Evolutionary conservation across 2,888 invertebrate species (phyloP), one percentile per base, ranked within the genome.

Genomic region (Acleris literana): DNA sequence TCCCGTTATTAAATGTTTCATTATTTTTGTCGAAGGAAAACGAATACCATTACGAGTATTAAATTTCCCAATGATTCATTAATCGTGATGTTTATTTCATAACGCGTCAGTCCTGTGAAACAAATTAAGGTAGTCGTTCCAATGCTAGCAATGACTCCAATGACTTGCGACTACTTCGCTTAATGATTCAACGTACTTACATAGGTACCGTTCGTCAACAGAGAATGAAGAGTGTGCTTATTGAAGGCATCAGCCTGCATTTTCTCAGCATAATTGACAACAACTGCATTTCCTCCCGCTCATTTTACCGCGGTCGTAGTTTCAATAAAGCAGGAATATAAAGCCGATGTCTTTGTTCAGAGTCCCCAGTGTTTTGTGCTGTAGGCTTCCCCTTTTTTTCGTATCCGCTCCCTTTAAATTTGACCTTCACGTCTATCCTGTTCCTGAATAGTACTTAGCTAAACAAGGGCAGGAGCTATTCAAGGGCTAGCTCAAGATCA

Each of bases 111-210:
- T 5, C n/a, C 20, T 20, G 43, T 13, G 11, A 11, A 3, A n/a
- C 18, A 53, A 64, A 64, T 64, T 46, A 49, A 49, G 25, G 39
- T 25, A 22, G 48, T 59, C 16, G 39, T 51, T 51, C 49, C 59
- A 51, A 6, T 51, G 43, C 22, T 43, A 52, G 43, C 43, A 60
- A 60, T 52, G 20, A 43, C 16, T 59, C 39, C 22, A 59, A 59
- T 51, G 39, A 39, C 16, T 51, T 59, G 49, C 13, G n/a, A 20
- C 59, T 51, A 7, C 11, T 4, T 39, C 3, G 4, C 4, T 39
- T 39, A 39, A 39, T 39, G 13, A 39, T 13, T 39, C 9, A 1
- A 13, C 39, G 39, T 39, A 39, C 39, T 9, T 13, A 13, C 39
- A 4, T 13, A 13, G 39, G 39, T 39, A 39, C 13, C 13, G 39